Evolutionary conservation across 1,140 invertebrate genomes (phyloP).

Genomic region (Wiebesia pumilae): DNA sequence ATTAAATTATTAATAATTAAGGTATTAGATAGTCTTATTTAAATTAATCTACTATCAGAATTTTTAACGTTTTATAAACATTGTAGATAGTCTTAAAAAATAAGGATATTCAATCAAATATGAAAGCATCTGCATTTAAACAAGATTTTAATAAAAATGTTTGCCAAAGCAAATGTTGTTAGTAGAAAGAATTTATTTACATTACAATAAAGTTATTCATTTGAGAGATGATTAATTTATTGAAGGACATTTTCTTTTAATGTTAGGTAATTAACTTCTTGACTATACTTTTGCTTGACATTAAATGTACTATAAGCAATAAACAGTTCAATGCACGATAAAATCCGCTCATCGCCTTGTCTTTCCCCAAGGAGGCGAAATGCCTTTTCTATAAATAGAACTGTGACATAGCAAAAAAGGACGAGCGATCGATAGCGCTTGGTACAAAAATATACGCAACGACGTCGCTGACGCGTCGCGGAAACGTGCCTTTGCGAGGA

Average conservation of each 20-base stretch:
- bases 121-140: too few species aligned
- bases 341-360: neutral
- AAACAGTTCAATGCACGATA: constrained; percentile 12
- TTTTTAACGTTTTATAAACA: too few species aligned
- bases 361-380: neutral
- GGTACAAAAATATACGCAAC: neutral
- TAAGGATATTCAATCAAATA: neutral
- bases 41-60: too few species aligned
- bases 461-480: neutral
- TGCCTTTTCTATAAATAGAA: constrained; percentile 15
- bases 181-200: too few species aligned
- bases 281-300: neutral
- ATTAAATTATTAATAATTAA: too few species aligned
- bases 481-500: neutral
- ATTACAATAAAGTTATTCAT: too few species aligned
- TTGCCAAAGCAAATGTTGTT: too few species aligned
- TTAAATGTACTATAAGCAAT: neutral
- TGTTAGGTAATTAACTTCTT: neutral
- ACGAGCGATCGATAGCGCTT: constrained; percentile 17
- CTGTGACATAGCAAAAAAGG: constrained; percentile 14
- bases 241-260: too few species aligned
- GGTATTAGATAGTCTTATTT: too few species aligned
- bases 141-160: too few species aligned
- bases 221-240: too few species aligned
- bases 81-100: too few species aligned